Conservation (phyloP, 2,113 vertebrate species). For the Puntigrus tetrazona region DNA sequence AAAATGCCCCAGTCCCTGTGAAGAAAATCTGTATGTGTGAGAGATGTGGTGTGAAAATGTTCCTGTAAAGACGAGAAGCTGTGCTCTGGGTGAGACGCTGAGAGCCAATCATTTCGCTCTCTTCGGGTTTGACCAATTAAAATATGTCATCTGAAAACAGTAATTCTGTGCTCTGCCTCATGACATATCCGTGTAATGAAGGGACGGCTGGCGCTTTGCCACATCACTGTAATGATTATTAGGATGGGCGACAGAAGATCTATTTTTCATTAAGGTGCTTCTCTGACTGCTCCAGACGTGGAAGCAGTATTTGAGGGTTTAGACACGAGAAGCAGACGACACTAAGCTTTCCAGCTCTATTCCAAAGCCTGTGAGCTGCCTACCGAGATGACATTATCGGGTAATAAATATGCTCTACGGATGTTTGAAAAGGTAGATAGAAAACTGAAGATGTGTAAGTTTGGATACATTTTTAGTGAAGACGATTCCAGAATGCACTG, state of each 20-base stretch:
- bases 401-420: neutral
- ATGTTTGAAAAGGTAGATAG: neutral
- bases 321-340: neutral
- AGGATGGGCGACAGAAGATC: constrained; percentile 1
- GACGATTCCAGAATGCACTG: neutral
- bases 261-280: neutral
- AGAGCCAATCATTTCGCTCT: constrained; percentile 19
- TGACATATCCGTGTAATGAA: neutral
- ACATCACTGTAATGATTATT: constrained; percentile 4
- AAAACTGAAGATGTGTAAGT: neutral
- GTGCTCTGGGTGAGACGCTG: neutral
- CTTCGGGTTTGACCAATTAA: constrained; percentile 22
- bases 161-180: neutral
- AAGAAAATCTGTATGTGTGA: neutral
- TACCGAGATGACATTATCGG: neutral
- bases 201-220: neutral
- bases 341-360: neutral
- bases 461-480: neutral
- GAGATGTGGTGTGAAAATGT: constrained; percentile 22
- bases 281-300: too few relatives aligned
- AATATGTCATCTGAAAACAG: neutral
- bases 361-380: neutral
- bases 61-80: constrained; percentile 25
- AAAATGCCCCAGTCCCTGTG: neutral
- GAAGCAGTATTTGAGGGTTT: too few relatives aligned